A percentile compares a stretch with the other conserved stretches of the same genome.
Conservation (phyloP, 2,113 vertebrate species). For the Platichthys flesus region DNA sequence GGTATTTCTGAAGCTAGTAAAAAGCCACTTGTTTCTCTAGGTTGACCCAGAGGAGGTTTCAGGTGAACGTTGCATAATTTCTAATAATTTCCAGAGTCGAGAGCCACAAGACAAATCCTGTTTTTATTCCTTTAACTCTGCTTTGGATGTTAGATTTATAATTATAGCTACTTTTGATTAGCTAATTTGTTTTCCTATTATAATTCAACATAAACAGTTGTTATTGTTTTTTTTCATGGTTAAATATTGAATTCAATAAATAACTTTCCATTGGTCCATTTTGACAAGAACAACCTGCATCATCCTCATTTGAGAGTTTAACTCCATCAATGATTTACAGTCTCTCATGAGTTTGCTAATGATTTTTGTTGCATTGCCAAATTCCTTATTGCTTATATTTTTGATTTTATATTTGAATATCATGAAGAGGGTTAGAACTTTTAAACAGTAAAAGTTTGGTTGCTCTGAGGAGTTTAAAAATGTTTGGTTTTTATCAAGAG, state of each 20-base stretch:
- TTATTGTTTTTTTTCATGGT: no score
- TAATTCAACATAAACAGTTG: background rate
- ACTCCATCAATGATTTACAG: no score
- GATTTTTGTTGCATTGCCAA: no score
- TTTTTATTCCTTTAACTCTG: background rate
- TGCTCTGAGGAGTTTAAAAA: background rate
- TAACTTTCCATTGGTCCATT: no score
- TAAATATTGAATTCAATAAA: no score
- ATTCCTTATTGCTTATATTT: no score
- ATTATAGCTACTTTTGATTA: background rate
- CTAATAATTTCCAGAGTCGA: no score
- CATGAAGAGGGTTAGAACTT: no score
- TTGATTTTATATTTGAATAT: no score
- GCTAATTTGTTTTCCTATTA: background rate
- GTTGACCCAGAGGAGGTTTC: conserved; percentile 6
- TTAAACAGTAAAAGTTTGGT: background rate
- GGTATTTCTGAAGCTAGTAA: conserved; percentile 44
- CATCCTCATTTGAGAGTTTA: no score
- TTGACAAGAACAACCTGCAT: no score
- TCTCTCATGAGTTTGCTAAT: no score
- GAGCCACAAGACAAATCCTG: background rate
- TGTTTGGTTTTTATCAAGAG: background rate
- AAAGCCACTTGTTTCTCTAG: conserved; percentile 27
- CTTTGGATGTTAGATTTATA: background rate
- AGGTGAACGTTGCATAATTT: background rate